Conservation (phyloP, 2,797 vertebrate species). For the Lagodon rhomboides region DNA sequence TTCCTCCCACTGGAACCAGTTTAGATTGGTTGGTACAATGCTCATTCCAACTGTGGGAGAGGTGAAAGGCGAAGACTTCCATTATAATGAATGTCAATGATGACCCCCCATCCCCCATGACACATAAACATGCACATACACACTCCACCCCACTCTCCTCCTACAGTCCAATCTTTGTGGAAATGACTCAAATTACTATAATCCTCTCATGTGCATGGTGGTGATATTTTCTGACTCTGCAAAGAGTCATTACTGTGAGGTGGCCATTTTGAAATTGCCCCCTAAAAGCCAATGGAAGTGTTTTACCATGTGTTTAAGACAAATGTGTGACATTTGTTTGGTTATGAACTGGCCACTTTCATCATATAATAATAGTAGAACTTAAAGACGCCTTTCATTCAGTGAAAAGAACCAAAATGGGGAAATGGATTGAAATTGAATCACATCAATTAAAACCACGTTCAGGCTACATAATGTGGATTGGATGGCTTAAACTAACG, state of each 20-base stretch:
- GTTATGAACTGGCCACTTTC: neutral
- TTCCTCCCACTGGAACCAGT: constrained; percentile 34
- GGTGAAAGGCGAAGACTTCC: constrained; percentile 58
- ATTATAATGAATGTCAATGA: constrained; percentile 52
- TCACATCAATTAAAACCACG: constrained; percentile 10
- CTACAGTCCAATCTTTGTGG: constrained; percentile 52
- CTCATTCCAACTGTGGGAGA: constrained; percentile 51
- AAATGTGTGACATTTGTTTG: constrained; percentile 11
- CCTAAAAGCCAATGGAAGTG: constrained; percentile 1
- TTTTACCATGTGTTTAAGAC: neutral
- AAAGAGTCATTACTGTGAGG: constrained; percentile 30
- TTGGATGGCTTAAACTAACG: neutral
- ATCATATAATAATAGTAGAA: neutral
- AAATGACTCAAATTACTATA: constrained; percentile 73
- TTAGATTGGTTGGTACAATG: neutral
- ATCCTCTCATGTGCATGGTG: constrained; percentile 47
- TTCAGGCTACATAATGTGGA: constrained; percentile 9
- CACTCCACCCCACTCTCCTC: constrained; percentile 35
- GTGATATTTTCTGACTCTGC: constrained; percentile 45
- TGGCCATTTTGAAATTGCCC: constrained; percentile 30
- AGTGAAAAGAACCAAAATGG: neutral
- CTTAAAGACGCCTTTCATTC: constrained; percentile 7
- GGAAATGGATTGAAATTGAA: neutral
- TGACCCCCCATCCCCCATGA: constrained; percentile 22
- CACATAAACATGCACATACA: constrained; percentile 33